A percentile compares a stretch with the other conserved stretches of the same genome.
Conservation (phyloP, 2,888 invertebrate genomes). For the Lithodes maja region DNA sequence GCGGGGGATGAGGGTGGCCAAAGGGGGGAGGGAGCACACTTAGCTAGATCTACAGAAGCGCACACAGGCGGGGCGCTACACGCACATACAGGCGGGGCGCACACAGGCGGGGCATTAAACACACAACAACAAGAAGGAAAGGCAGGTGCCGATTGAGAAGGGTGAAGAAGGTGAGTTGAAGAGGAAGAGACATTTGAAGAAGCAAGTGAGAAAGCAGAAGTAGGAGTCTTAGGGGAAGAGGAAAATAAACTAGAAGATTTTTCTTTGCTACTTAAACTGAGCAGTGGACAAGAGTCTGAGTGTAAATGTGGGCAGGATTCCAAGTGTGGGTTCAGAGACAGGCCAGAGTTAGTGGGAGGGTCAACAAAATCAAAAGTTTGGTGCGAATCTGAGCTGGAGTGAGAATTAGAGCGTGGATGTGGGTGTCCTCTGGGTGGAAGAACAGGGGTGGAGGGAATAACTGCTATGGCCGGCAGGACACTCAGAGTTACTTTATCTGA, state of each 20-base stretch:
- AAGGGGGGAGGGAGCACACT: slow-evolving; percentile 61
- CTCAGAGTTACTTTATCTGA: slow-evolving; percentile 26
- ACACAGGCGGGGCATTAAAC: not conserved
- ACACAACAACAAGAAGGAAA: slow-evolving; percentile 24
- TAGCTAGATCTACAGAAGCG: slow-evolving; percentile 62
- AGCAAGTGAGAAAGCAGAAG: not conserved
- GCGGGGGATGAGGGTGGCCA: slow-evolving; percentile 53
- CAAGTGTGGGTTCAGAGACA: not conserved
- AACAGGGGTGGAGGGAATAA: slow-evolving; percentile 72
- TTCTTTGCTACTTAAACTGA: not conserved
- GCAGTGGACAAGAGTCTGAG: slow-evolving; percentile 12
- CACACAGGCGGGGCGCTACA: slow-evolving; percentile 41
- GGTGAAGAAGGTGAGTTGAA: slow-evolving; percentile 3
- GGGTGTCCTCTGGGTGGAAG: slow-evolving; percentile 28
- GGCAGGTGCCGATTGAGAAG: slow-evolving; percentile 47
- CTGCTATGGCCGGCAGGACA: slow-evolving; percentile 74
- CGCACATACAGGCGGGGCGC: not conserved
- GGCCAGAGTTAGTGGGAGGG: too few relatives aligned
- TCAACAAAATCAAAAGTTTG: not conserved
- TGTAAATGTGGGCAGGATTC: not conserved
- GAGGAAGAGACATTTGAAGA: not conserved
- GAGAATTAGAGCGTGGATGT: not conserved
- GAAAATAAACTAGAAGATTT: not conserved
- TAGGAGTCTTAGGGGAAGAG: not conserved
- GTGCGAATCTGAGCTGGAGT: not conserved